These are phyloP conservation scores for Scaptomyza parva DNA, from an alignment of 2,888 invertebrate genomes.

Conservation along the genomic window DNA sequence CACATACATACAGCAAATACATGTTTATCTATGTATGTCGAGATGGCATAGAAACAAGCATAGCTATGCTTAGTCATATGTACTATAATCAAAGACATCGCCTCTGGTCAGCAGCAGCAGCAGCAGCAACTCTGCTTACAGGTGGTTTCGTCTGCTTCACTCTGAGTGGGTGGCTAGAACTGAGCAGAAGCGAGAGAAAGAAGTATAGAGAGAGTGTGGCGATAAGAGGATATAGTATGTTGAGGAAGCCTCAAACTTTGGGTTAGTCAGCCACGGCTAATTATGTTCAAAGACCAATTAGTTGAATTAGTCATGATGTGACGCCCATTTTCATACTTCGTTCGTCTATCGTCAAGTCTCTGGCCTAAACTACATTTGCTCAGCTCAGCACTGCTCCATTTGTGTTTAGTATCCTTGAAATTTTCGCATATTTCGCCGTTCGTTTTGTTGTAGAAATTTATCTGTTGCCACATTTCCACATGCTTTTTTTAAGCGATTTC, in stretches of 20 bases:
- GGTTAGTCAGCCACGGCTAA: background rate
- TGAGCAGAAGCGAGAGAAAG: background rate
- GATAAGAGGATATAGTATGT: background rate
- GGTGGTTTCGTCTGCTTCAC: conserved; percentile 39
- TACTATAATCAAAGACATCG: conserved; percentile 19
- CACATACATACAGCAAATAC: conserved; percentile 4
- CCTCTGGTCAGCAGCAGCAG: conserved; percentile 18
- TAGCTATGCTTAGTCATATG: conserved; percentile 4
- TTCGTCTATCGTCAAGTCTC: background rate
- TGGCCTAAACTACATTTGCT: too few species aligned
- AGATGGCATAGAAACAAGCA: conserved; percentile 17
- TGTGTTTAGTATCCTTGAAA: conserved; percentile 43
- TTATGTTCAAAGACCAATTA: conserved; percentile 10
- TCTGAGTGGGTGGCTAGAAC: background rate
- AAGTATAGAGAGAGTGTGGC: too few species aligned
- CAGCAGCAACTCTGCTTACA: conserved; percentile 37
- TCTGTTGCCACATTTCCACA: conserved; percentile 59
- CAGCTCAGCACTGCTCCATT: conserved; percentile 12
- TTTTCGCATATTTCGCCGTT: conserved; percentile 29
- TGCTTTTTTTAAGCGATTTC: conserved; percentile 58
- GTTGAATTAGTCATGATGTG: background rate
- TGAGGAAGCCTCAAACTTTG: background rate
- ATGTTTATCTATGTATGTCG: background rate
- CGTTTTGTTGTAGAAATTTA: conserved; percentile 47
- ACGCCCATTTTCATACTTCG: background rate